Conservation (phyloP, 64 coral and sea anemone genomes). For the Montipora cactus region DNA sequence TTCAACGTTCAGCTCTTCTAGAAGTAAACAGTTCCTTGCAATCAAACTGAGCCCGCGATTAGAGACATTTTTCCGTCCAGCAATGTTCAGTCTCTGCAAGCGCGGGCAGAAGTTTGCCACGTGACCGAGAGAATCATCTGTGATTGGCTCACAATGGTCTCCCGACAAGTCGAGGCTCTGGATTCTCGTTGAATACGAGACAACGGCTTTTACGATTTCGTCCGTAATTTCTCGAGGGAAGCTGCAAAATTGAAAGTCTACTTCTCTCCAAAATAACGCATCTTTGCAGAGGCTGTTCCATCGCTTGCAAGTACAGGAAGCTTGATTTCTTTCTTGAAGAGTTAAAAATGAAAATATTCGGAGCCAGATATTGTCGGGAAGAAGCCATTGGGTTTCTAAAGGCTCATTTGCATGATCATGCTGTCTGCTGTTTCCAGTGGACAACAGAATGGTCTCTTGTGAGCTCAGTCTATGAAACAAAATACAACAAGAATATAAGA, state of each 20-base stretch:
- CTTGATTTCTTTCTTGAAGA: constrained; percentile 27
- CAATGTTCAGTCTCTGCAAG: constrained; percentile 44
- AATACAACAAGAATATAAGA: not conserved
- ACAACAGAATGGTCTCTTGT: constrained; percentile 1
- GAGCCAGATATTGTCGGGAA: constrained; percentile 69
- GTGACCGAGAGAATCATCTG: constrained; percentile 38
- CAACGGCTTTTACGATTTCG: constrained; percentile 11
- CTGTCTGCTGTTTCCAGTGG: not conserved
- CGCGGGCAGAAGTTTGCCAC: constrained; percentile 53
- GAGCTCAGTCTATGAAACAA: not conserved
- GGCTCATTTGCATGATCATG: not conserved
- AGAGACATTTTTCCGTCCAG: constrained; percentile 15
- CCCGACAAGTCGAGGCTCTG: constrained; percentile 69
- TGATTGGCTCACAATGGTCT: constrained; percentile 53
- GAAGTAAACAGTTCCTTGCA: constrained; percentile 17
- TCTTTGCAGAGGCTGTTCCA: constrained; percentile 72
- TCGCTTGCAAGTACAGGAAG: constrained; percentile 29
- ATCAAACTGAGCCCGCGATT: constrained; percentile 50
- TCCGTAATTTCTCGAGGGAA: constrained; percentile 9
- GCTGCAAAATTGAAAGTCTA: constrained; percentile 43
- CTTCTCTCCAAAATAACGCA: constrained; percentile 59
- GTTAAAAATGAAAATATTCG: constrained; percentile 54
- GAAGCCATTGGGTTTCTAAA: constrained; percentile 25
- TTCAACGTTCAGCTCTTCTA: constrained; percentile 69
- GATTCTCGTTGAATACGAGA: constrained; percentile 53